These are phyloP conservation scores for Hoplodrina blanda DNA, from an alignment of 2,888 invertebrate genomes.

Conservation along the genomic window DNA sequence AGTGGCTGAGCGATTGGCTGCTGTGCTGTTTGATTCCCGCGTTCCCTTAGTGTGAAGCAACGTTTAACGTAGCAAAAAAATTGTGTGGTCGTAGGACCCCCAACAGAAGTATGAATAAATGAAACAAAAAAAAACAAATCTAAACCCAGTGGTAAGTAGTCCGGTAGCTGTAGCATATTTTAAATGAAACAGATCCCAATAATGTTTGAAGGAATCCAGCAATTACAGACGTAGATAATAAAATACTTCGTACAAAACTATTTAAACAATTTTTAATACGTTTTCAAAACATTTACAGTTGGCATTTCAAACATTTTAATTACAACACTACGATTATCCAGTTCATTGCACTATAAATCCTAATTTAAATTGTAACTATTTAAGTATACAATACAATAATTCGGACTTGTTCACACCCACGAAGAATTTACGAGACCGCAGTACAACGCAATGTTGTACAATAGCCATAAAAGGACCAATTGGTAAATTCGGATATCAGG, in stretches of 20 bases:
- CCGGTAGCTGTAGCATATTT: background rate
- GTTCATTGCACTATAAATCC: slow-evolving; percentile 19
- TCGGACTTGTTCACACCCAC: slow-evolving; percentile 35
- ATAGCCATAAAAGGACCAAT: slow-evolving; percentile 44
- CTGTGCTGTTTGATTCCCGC: background rate
- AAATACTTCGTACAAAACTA: slow-evolving; percentile 6
- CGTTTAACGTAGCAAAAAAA: too few species aligned
- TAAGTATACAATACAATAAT: slow-evolving; percentile 34
- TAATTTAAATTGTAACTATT: slow-evolving; percentile 39
- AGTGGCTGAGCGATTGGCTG: too few species aligned
- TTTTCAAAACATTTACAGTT: slow-evolving; percentile 19
- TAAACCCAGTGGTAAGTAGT: too few species aligned
- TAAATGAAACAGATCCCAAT: background rate
- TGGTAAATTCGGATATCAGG: slow-evolving; percentile 49
- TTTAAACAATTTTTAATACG: slow-evolving; percentile 15
- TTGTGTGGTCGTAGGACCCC: too few species aligned
- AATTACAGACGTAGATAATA: background rate
- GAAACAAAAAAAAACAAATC: too few species aligned
- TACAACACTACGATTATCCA: slow-evolving; percentile 7
- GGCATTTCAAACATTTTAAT: slow-evolving; percentile 23
- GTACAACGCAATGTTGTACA: slow-evolving; percentile 41
- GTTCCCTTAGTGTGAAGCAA: too few species aligned
- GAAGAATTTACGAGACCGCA: slow-evolving; percentile 53
- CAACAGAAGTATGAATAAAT: too few species aligned
- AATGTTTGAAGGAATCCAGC: slow-evolving; percentile 1